Conservation (phyloP, 2,113 vertebrate genomes). For the Microcebus lehilahytsara region DNA sequence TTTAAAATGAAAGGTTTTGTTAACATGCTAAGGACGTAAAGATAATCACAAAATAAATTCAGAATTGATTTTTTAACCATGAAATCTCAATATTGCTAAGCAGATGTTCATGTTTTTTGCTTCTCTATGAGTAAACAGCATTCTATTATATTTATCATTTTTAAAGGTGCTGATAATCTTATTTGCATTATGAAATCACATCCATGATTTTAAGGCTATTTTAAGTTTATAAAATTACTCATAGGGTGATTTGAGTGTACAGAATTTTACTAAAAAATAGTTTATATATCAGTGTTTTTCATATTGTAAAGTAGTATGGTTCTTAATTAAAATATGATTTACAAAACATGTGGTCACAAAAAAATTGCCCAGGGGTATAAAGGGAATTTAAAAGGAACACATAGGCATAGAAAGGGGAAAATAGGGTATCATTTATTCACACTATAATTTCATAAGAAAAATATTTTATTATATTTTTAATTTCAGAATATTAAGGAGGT, state of each 20-base stretch:
- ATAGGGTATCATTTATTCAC: not conserved
- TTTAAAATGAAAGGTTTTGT: not conserved
- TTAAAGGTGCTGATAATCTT: not conserved
- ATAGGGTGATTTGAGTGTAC: not conserved
- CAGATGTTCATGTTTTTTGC: not conserved
- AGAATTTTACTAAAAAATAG: not conserved
- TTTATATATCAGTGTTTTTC: not conserved
- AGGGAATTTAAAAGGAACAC: not conserved
- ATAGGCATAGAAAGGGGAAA: not conserved
- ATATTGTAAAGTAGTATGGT: not conserved
- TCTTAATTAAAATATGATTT: slow-evolving; percentile 27
- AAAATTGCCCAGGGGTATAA: not conserved
- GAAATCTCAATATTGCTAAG: not conserved
- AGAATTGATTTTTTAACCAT: not conserved
- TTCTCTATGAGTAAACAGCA: not conserved
- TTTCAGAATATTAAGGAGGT: too few species aligned
- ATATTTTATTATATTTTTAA: not conserved
- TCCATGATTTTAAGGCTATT: not conserved
- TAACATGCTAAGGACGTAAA: not conserved
- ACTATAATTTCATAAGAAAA: not conserved
- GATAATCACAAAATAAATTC: not conserved
- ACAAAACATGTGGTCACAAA: not conserved
- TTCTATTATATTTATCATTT: not conserved
- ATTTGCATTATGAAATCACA: not conserved
- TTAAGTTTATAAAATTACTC: not conserved